Evolutionary conservation across 2,113 vertebrate species (phyloP).

Genomic region (Nannobrachium achirus): DNA sequence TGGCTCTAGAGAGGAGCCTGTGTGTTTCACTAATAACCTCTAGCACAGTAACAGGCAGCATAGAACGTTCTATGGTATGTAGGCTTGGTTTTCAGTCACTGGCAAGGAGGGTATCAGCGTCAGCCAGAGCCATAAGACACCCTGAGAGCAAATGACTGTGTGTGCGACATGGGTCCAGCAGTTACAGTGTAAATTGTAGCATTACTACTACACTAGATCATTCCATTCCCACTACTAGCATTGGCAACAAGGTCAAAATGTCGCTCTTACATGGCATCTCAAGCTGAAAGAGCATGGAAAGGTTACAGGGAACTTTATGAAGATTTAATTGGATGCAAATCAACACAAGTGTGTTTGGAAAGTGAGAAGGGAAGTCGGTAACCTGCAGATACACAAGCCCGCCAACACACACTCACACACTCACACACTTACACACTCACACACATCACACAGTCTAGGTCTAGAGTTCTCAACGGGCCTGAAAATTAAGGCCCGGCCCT

Average conservation of each 20-base stretch:
- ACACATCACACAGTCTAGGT: conserved; percentile 36
- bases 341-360: conserved; percentile 49
- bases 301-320: conserved; percentile 42
- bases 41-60: conserved; percentile 33
- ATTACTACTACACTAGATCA: conserved; percentile 48
- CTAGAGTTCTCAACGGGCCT: no score
- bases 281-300: conserved; percentile 42
- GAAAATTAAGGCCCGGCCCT: no score
- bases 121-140: conserved; percentile 39
- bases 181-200: conserved; percentile 48
- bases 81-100: conserved; percentile 57
- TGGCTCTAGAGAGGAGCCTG: not conserved
- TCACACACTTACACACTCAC: not conserved
- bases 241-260: conserved; percentile 51
- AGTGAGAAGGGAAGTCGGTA: conserved; percentile 14
- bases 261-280: conserved; percentile 46
- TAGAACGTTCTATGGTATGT: conserved; percentile 37
- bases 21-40: conserved; percentile 39
- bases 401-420: conserved; percentile 28
- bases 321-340: conserved; percentile 59
- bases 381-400: conserved; percentile 7
- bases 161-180: not conserved
- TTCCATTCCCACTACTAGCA: conserved; percentile 27
- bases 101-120: conserved; percentile 28
- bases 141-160: conserved; percentile 37